These are phyloP conservation scores for Brienomyrus longianalis DNA, from an alignment of 2,113 vertebrate species.

Conservation along the genomic window DNA sequence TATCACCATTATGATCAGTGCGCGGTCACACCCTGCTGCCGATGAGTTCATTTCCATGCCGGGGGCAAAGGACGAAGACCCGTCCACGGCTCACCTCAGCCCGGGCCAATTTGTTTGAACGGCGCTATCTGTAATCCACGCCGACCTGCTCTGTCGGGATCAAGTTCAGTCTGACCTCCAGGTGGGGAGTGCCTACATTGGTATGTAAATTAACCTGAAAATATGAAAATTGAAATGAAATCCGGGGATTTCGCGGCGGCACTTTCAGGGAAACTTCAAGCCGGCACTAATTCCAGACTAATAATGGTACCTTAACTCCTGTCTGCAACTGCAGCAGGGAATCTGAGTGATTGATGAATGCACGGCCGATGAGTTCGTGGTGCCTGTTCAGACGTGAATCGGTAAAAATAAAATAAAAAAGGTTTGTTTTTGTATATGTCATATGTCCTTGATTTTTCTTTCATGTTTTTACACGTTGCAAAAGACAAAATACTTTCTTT, in stretches of 20 bases:
- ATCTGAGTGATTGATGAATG: not conserved
- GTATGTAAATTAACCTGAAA: conserved; percentile 14
- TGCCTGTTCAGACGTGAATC: not conserved
- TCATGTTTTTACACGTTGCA: not conserved
- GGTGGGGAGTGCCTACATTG: conserved; percentile 10
- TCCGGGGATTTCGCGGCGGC: not conserved
- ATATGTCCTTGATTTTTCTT: not conserved
- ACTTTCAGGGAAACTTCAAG: conserved; percentile 3
- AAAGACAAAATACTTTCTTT: not conserved
- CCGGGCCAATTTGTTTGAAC: not conserved
- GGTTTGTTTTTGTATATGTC: not conserved
- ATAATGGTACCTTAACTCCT: not conserved
- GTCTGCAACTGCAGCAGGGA: not conserved
- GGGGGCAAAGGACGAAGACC: not conserved
- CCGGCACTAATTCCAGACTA: conserved; percentile 3
- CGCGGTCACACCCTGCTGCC: not conserved
- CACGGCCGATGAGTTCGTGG: not conserved
- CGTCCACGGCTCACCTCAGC: not conserved
- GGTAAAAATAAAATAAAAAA: not conserved
- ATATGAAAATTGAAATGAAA: conserved; percentile 20
- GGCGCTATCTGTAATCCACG: not conserved
- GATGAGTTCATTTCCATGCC: not conserved
- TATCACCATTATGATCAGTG: not conserved
- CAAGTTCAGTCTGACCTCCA: not conserved
- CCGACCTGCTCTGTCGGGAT: not conserved